phyloP scores from a whole-genome alignment of 2,888 invertebrate species.

The Seira musarum region DNA sequence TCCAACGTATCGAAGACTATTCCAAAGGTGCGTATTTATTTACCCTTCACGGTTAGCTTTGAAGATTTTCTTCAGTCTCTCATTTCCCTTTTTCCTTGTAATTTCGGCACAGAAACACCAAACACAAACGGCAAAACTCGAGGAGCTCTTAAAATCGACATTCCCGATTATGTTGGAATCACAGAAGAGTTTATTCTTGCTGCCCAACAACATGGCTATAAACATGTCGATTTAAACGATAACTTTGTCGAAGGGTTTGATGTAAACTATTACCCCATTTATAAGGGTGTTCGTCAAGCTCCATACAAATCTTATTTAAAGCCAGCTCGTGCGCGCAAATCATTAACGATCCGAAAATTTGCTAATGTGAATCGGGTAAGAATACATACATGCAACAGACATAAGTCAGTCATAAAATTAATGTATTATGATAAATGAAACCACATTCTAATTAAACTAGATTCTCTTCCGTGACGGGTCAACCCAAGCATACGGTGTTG shows the following conservation, averaged over 20 bases:
- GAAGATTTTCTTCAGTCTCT: not conserved
- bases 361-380: slow-evolving; percentile 61
- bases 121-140: not conserved
- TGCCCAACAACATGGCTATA: slow-evolving; percentile 58
- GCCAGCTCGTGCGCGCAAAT: slow-evolving; percentile 46
- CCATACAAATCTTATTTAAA: slow-evolving; percentile 57
- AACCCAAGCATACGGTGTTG: slow-evolving; percentile 60
- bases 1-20: slow-evolving; percentile 45
- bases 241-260: slow-evolving; percentile 65
- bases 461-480: slow-evolving; percentile 48
- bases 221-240: slow-evolving; percentile 61
- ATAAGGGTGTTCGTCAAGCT: slow-evolving; percentile 60
- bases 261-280: slow-evolving; percentile 55
- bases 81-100: not conserved
- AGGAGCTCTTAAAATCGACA: slow-evolving; percentile 55
- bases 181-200: slow-evolving; percentile 63
- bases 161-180: slow-evolving; percentile 56
- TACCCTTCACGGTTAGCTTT: not conserved
- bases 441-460: too few species aligned
- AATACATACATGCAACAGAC: too few species aligned
- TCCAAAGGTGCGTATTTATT: slow-evolving; percentile 23
- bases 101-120: not conserved
- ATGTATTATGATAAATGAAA: too few species aligned
- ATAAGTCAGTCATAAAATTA: too few species aligned
- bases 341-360: slow-evolving; percentile 61